Evolutionary conservation across 2,888 invertebrate genomes (phyloP).

Genomic region (Autographa pulchrina): DNA sequence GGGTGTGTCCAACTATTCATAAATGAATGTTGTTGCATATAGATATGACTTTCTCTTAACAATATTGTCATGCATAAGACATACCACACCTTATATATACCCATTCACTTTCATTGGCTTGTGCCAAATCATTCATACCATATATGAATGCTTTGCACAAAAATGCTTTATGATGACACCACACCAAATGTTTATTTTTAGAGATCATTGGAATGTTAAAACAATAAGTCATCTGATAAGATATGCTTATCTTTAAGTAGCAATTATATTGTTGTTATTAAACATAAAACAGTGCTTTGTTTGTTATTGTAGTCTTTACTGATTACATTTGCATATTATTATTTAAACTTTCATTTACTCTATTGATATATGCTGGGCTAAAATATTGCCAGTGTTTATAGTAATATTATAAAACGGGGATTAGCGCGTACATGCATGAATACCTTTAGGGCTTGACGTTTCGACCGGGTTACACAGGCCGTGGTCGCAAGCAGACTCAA

Average conservation of each 20-base stretch:
- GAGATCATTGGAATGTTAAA: background rate
- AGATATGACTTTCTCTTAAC: background rate
- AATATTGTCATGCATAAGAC: background rate
- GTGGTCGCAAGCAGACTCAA: too few species aligned
- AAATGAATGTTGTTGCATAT: too few species aligned
- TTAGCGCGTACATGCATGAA: too few species aligned
- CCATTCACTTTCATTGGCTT: background rate
- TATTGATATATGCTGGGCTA: background rate
- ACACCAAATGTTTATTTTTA: background rate
- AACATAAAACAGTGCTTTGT: background rate
- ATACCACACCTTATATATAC: background rate
- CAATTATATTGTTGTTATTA: background rate
- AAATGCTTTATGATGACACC: background rate
- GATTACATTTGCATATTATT: background rate
- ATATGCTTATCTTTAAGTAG: background rate
- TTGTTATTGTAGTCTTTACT: background rate
- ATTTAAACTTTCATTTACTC: background rate
- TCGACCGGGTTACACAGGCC: too few species aligned
- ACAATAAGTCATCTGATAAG: slow-evolving; percentile 5
- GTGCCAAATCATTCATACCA: background rate
- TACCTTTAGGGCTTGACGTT: too few species aligned
- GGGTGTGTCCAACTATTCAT: slow-evolving; percentile 4
- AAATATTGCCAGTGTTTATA: too few species aligned
- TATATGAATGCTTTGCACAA: background rate
- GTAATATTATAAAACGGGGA: too few species aligned